phyloP scores from a whole-genome alignment of 2,797 vertebrate species.

The Gallinago stenura region DNA sequence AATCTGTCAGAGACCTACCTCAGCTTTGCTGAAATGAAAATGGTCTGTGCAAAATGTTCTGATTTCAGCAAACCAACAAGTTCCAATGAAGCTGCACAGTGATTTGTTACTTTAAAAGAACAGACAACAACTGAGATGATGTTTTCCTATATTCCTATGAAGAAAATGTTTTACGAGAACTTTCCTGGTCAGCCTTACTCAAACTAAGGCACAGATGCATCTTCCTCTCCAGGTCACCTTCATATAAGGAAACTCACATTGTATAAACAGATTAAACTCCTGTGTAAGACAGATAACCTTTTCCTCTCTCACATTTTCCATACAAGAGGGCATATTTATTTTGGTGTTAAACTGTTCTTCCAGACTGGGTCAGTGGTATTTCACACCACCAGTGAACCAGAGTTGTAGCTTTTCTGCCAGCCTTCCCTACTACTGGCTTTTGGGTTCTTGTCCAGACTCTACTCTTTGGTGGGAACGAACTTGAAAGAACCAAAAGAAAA shows the following conservation, averaged over 20 bases:
- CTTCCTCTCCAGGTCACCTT: neutral
- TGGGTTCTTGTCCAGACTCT: neutral
- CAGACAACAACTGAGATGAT: rapidly evolving
- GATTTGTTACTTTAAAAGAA: neutral
- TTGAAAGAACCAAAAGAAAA: neutral
- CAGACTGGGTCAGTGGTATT: neutral
- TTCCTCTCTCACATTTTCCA: neutral
- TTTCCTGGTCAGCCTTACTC: neutral
- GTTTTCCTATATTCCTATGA: neutral
- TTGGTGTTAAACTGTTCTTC: neutral
- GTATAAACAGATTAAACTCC: neutral
- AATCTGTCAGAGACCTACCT: neutral
- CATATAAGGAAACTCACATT: neutral
- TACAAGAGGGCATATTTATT: neutral
- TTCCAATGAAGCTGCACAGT: neutral
- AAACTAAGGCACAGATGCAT: neutral
- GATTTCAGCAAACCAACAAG: neutral
- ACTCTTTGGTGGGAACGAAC: neutral
- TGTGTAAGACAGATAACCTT: neutral
- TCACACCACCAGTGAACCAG: neutral
- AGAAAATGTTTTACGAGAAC: neutral
- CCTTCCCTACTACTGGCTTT: neutral
- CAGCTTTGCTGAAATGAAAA: neutral
- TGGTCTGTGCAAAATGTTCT: neutral
- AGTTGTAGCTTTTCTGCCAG: neutral